A percentile compares a stretch with the other conserved stretches of the same genome.
Evolutionary conservation across 2,888 invertebrate genomes (phyloP).

Genomic region (Andrena camellia): DNA sequence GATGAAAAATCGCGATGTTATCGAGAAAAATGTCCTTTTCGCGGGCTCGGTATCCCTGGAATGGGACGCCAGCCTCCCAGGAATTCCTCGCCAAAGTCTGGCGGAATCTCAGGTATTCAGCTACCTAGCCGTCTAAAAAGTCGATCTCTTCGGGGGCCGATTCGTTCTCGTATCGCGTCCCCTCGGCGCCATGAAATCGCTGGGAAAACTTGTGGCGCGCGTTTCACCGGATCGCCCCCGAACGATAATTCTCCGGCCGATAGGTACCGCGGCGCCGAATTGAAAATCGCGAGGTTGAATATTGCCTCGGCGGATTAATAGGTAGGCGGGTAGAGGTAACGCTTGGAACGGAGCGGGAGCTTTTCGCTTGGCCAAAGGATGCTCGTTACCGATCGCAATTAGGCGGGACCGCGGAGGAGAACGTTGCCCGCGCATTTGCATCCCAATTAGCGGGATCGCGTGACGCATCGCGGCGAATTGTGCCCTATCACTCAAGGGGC

Average conservation of each 20-base stretch:
- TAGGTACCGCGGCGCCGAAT: no score
- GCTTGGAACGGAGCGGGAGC: neutral
- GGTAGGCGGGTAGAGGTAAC: neutral
- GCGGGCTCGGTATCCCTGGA: neutral
- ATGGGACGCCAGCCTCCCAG: constrained; percentile 1
- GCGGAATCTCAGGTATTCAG: constrained; percentile 27
- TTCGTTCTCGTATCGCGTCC: constrained; percentile 4
- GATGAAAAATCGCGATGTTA: neutral
- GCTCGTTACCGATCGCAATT: constrained; percentile 22
- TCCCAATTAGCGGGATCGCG: constrained; percentile 10
- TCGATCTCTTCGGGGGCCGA: constrained; percentile 1
- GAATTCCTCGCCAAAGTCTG: constrained; percentile 12
- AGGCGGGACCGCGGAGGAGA: neutral
- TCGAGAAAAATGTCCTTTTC: neutral
- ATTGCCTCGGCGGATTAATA: no score
- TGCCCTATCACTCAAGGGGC: constrained; percentile 13
- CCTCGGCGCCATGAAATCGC: neutral
- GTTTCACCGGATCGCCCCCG: neutral
- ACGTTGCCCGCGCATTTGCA: constrained; percentile 4
- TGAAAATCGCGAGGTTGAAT: no score
- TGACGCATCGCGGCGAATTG: constrained; percentile 4
- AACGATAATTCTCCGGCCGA: no score
- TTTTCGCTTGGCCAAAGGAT: constrained; percentile 8
- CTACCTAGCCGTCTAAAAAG: neutral
- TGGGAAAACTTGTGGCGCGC: neutral